Evolutionary conservation across 2,888 invertebrate species (phyloP), one percentile per base, ranked within the genome.

Genomic region (Graphium colonna): DNA sequence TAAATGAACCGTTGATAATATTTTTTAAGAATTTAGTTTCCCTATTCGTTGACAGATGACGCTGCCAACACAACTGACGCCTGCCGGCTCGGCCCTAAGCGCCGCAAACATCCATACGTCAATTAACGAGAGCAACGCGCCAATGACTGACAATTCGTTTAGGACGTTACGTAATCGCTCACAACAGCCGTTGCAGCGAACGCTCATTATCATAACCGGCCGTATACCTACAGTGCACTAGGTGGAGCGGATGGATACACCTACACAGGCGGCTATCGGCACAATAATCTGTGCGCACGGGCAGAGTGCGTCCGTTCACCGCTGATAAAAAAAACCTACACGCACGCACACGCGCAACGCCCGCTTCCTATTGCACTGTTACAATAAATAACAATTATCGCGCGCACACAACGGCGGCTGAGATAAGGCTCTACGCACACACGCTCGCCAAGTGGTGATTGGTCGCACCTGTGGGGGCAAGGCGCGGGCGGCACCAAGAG

Each of bases 301-400:
- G 71, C 77, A 73, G 70, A 73, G 76, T 71, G 77, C 84, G 82
- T 79, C 82, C 82, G 80, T 74, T 76, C 70, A 66, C 75, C 78
- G 77, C 73, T 69, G 85, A 86, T 84, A 85, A 79, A 78, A n/a
- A 76, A 74, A 73, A 36, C 66, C 60, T 65, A 65, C 62, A 61
- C 56, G 54, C 66, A 71, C 79, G 59, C 79, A 76, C 76, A 75
- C 81, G 60, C 43, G 45, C 60, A 52, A 62, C 56, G 60, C 48
- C 28, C 61, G 72, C 69, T 75, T 77, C 79, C 82, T 77, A 77
- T 72, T 77, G 75, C 75, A 59, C 63, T 58, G 65, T 60, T 63
- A 64, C 64, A 73, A 73, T 72, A 74, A 72, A 72, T 67, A 75
- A 75, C 68, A 77, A 82, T 79, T 79, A 79, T 76, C 73, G 60